Evolutionary conservation across 2,113 vertebrate species (phyloP), one percentile per base, ranked within the genome.

Genomic region (Bubo blakistoni): DNA sequence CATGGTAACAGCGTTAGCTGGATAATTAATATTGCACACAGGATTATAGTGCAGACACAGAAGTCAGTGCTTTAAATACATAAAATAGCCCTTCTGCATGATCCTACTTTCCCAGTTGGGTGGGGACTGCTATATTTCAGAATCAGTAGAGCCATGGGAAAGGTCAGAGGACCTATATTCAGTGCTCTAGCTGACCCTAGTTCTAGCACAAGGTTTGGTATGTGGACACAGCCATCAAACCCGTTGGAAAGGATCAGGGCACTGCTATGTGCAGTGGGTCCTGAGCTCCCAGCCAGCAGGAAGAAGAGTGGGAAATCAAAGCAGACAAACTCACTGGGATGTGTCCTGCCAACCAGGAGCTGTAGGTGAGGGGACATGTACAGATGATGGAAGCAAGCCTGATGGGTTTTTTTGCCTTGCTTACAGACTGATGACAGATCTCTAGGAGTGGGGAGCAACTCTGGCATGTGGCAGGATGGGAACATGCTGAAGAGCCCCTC

Each of bases 1-100:
- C 96, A 96, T 94, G 92, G 96, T 94, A 96, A 96, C 96, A 21
- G 90, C 9, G 58, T 76, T 63, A 87, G 93, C 87, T 79, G 78
- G 87, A 51, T 95, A 92, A 97, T 96, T 95, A 96, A 96, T 90
- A 76, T 21, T 80, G 84, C 92, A 93, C 81, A n/a, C 10, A 29
- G 81, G 91, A 92, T 91, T 92, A 76, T 29, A 61, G 81, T 30
- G 11, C 86, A 79, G 89, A 81, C 77, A 57, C 22, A 44, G 61
- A 46, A 62, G 26, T 21, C 42, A n/a, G 58, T 19, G 58, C 62
- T 82, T 72, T 47, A 79, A 94, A 82, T 32, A n/a, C 40, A 44
- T n/a, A 5, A 30, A 57, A 70, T 47, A 49, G 9, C 30, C 89
- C 65, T 47, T 63, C 52, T 36, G 57, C 9, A 16, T 16, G 46